Conservation (phyloP, 2,113 vertebrate genomes). For the Alethe diademata region DNA sequence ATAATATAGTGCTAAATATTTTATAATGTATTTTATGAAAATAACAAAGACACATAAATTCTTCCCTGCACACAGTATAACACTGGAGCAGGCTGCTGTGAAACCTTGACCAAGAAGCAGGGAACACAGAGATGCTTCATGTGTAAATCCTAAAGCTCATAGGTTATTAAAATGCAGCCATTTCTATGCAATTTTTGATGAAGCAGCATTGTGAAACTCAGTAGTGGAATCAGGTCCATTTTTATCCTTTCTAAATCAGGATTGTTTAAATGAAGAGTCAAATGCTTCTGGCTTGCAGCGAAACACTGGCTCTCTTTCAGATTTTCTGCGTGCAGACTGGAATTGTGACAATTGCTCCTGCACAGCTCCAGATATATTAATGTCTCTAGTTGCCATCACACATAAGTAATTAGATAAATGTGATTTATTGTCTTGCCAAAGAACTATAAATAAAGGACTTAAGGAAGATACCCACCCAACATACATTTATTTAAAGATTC, state of each 20-base stretch:
- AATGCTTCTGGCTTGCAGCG: not conserved
- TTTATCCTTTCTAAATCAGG: not conserved
- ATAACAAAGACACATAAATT: not conserved
- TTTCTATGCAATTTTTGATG: not conserved
- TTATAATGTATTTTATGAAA: slow-evolving; percentile 10
- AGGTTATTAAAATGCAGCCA: not conserved
- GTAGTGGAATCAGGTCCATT: not conserved
- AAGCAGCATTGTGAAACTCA: not conserved
- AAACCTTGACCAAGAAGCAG: not conserved
- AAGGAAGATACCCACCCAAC: not conserved
- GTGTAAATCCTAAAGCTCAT: not conserved
- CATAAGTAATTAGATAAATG: not conserved
- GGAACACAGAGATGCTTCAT: not conserved
- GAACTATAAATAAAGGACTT: not conserved
- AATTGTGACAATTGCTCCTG: not conserved
- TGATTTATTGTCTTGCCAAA: not conserved
- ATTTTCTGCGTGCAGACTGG: not conserved
- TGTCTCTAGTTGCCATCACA: not conserved
- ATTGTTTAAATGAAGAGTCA: not conserved
- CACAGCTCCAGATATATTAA: not conserved
- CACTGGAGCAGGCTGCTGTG: not conserved
- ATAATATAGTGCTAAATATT: slow-evolving; percentile 2
- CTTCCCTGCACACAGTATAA: not conserved
- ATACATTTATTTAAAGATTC: not conserved
- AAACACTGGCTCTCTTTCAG: not conserved